phyloP scores from a whole-genome alignment of 2,113 vertebrate species.

The Agapornis roseicollis region DNA sequence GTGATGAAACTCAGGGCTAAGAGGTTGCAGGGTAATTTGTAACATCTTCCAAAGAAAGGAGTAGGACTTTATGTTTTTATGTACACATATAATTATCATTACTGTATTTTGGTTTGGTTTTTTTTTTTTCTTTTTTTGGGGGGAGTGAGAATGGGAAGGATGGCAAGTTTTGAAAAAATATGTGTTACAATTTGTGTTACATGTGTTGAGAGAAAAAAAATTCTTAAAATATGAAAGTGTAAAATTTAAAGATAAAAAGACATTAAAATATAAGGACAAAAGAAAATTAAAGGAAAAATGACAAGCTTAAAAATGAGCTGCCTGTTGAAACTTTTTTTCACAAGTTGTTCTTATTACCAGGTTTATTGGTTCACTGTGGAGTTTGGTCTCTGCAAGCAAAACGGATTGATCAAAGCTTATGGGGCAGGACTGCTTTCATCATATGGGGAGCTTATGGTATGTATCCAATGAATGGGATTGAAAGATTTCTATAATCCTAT shows the following conservation, averaged over 20 bases:
- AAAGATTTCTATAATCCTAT: not conserved
- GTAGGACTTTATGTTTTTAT: not conserved
- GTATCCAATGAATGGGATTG: not conserved
- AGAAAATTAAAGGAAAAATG: not conserved
- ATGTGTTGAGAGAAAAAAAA: not conserved
- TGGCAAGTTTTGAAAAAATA: not conserved
- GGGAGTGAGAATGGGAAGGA: not conserved
- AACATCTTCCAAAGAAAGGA: not conserved
- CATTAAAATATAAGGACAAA: not conserved
- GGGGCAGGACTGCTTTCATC: constrained; percentile 81
- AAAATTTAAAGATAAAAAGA: not conserved
- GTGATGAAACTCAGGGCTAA: not conserved
- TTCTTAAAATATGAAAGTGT: not conserved
- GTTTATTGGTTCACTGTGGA: constrained; percentile 86
- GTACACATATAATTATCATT: not conserved
- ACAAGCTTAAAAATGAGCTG: not conserved
- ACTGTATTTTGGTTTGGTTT: not conserved
- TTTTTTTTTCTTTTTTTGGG: not conserved
- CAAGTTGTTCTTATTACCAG: constrained; percentile 33
- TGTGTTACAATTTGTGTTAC: not conserved
- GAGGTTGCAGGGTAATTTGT: not conserved
- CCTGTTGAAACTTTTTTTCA: not conserved
- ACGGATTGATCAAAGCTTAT: constrained; percentile 77
- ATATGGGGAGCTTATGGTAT: constrained; percentile 80
- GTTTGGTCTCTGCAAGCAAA: constrained; percentile 83